Evolutionary conservation across 2,888 invertebrate genomes (phyloP), one percentile per base, ranked within the genome.

Genomic region (Ornithoptera priamus): DNA sequence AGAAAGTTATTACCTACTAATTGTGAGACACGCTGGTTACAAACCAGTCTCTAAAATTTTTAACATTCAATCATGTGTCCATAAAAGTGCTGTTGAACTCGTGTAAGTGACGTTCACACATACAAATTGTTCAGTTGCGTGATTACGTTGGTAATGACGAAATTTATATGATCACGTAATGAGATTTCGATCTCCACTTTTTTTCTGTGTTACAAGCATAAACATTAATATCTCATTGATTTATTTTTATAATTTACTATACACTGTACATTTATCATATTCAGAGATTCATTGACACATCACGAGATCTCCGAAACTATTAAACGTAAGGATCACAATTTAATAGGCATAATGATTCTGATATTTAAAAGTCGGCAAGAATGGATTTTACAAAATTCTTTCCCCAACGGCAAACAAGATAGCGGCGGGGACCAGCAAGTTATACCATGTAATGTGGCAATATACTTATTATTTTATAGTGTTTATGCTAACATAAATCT

Each of bases 121-220:
- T 85, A 86, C 85, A 75, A 85, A 86, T 72, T 75, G 69, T 72
- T 50, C 46, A 18, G 53, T 75, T 71, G 76, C 85, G 84, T 86
- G 85, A 81, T 79, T 62, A 75, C 74, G 70, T 77, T 83, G 69
- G 70, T 79, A 74, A 85, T 79, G 75, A 76, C 75, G 76, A 70
- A 80, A 81, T 84, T 81, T 81, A 74, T 75, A 75, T 71, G 65
- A 73, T 76, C 79, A 83, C 80, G 80, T 81, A 80, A 81, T 81
- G 75, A 77, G 75, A 82, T 84, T 82, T 80, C 77, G 74, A 85
- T 86, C 84, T 76, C 75, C 58, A 68, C 42, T 18, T 15, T 63
- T 22, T 50, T 50, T 53, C 39, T 65, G 67, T 60, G 58, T 65
- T 58, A 66, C 69, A 65, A 70, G 59, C 59, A 68, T 60, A 69